Base-by-base conservation (phyloP, 2,888 invertebrate genomes). In the Panorpa germanica region DNA sequence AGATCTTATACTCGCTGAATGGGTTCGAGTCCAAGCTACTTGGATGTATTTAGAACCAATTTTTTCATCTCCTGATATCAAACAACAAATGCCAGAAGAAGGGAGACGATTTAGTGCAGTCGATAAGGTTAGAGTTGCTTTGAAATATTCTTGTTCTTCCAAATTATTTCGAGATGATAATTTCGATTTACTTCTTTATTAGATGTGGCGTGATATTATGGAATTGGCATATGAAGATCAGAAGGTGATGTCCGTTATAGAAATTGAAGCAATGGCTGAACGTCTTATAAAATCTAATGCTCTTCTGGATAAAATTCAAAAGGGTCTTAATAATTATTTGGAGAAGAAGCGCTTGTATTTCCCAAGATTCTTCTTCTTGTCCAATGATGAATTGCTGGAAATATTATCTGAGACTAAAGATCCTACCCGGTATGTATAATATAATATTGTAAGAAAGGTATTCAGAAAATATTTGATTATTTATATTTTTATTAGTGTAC, bases 1-100 rank as follows among this genome's bases (percentile, higher is more conserved):
- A 2, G 91, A 93, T 60, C 91, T 91, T 48, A 88, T 93, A 39
- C 55, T 95, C 42, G 93, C 95, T 45, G 86, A 90, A 43, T 95
- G 93, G 93, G 52, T 93, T 28, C 81, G 80, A 46, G 93, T 95
- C 3, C 93, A 95, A 53, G 69, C 82, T 4, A 91, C 90, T 5
- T 95, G 93, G 93, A 81, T 93, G 69, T 93, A 95, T 47, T 58
- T 95, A 42, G 93, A 95, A 49, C 93, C 93, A 1, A 93, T 95
- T 43, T 93, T 95, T 55, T 82, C 85, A 2, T 91, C 91, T 11
- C 91, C 93, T 1, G 93, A 95, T 51, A 95, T 95, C 47, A 91
- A 93, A 53, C 83, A 86, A 39, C 91, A 93, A 58, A 93, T 95
- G 72, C 93, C 93, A 0, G 93, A 93, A 52, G 93, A 95, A 58